Percentiles rank a stretch among this genome's conserved stretches.
Conservation (phyloP, 30 jellyfish, hydroid and myxozoan species). For the Pelagia noctiluca region DNA sequence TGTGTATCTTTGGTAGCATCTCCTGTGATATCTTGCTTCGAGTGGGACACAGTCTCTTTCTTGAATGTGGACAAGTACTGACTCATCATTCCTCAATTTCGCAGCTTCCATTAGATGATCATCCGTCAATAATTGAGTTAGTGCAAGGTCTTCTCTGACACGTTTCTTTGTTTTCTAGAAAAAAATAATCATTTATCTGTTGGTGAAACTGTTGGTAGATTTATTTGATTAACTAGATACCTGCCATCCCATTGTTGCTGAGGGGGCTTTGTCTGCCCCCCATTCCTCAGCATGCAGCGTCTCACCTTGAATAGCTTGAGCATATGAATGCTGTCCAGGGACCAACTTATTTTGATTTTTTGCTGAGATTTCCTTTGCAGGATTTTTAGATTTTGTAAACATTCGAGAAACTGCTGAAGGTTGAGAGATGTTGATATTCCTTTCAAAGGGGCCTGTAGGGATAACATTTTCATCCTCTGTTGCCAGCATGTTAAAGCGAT, state of each 20-base stretch:
- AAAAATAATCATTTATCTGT: no score
- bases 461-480: background rate
- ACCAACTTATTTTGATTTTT: no score
- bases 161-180: conserved; percentile 40
- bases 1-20: conserved; percentile 59
- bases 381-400: background rate
- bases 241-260: no score
- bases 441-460: background rate
- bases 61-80: conserved; percentile 30
- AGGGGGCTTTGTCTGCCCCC: no score
- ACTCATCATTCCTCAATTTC: conserved; percentile 11
- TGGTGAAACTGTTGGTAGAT: no score
- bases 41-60: conserved; percentile 54
- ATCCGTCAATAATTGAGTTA: conserved; percentile 34
- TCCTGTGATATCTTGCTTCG: conserved; percentile 61
- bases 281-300: no score
- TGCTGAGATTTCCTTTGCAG: background rate
- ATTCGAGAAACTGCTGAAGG: background rate
- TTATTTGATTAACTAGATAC: no score
- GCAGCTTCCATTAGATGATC: conserved; percentile 23
- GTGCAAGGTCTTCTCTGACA: conserved; percentile 31
- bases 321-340: no score
- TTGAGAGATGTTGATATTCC: background rate
- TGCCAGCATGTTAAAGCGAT: background rate
- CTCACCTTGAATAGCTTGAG: no score